These are phyloP conservation scores for Colossoma macropomum DNA, from an alignment of 2,113 vertebrate genomes.

Conservation along the genomic window DNA sequence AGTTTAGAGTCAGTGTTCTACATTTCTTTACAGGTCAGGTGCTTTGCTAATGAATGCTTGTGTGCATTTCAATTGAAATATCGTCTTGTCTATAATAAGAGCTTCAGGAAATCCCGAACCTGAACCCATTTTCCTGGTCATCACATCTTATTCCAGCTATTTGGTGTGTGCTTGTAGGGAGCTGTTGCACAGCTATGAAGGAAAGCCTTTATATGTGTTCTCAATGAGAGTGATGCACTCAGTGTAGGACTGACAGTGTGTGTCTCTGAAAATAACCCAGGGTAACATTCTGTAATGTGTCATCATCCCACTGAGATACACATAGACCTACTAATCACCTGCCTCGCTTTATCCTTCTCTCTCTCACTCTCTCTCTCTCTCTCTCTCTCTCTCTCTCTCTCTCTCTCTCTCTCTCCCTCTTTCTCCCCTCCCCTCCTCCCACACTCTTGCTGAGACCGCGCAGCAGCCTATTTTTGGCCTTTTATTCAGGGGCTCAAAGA, in stretches of 20 bases:
- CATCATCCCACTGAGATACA: conserved; percentile 36
- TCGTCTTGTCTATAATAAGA: neutral
- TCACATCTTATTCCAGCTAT: neutral
- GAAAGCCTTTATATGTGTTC: conserved; percentile 40
- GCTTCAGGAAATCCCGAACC: too few species aligned
- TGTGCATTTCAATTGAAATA: neutral
- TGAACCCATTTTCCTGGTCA: too few species aligned
- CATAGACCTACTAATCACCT: conserved; percentile 52
- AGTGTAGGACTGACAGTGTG: conserved; percentile 29
- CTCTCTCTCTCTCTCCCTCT: conserved; percentile 7
- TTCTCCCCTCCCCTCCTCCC: conserved; percentile 16
- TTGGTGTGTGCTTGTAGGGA: neutral
- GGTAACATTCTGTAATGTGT: conserved; percentile 45
- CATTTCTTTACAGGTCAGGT: too few species aligned
- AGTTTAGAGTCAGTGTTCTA: too few species aligned
- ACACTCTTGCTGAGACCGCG: conserved; percentile 34
- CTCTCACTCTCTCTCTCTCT: conserved; percentile 35
- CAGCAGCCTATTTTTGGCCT: conserved; percentile 69
- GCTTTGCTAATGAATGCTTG: too few species aligned
- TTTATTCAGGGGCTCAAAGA: conserved; percentile 69
- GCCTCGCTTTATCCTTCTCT: conserved; percentile 32
- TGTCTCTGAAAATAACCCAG: conserved; percentile 36
- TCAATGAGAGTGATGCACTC: conserved; percentile 33
- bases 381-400: neutral
- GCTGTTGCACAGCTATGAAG: neutral